Conservation (phyloP, 2,113 vertebrate species). For the Ia io region DNA sequence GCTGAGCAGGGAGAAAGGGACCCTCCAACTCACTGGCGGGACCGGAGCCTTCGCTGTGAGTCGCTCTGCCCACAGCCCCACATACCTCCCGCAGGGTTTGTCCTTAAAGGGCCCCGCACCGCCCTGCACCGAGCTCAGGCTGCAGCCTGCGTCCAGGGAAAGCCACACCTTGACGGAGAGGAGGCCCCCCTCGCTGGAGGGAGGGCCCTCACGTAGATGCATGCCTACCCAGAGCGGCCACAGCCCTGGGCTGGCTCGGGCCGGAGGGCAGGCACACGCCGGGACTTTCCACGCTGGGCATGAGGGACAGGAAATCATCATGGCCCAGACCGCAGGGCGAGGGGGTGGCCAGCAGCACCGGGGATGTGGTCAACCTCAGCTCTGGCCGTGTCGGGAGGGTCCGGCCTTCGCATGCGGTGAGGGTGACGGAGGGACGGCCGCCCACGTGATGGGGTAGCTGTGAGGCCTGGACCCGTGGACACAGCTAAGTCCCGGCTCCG, state of each 20-base stretch:
- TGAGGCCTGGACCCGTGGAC: not conserved
- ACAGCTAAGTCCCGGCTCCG: rapidly evolving
- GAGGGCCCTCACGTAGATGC: rapidly evolving
- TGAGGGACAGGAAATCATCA: not conserved
- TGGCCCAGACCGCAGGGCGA: rapidly evolving
- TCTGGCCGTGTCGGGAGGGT: not conserved
- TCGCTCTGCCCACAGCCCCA: too few species aligned
- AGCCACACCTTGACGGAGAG: not conserved
- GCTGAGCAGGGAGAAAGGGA: too few species aligned
- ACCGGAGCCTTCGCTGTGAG: too few species aligned
- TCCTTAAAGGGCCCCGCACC: not conserved
- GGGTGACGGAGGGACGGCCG: rapidly evolving
- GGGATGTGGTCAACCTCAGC: not conserved
- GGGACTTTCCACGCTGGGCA: not conserved
- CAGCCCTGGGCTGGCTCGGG: not conserved
- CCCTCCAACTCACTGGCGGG: too few species aligned
- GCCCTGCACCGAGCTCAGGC: too few species aligned
- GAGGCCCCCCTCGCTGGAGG: not conserved
- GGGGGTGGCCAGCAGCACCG: not conserved
- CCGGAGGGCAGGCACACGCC: not conserved
- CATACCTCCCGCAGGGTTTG: not conserved
- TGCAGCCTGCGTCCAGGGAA: not conserved
- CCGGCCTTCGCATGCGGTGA: not conserved
- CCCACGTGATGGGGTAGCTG: rapidly evolving
- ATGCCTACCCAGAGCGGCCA: not conserved